These are phyloP conservation scores for Dermatemys mawii DNA, from an alignment of 2,113 vertebrate genomes.

Conservation along the genomic window DNA sequence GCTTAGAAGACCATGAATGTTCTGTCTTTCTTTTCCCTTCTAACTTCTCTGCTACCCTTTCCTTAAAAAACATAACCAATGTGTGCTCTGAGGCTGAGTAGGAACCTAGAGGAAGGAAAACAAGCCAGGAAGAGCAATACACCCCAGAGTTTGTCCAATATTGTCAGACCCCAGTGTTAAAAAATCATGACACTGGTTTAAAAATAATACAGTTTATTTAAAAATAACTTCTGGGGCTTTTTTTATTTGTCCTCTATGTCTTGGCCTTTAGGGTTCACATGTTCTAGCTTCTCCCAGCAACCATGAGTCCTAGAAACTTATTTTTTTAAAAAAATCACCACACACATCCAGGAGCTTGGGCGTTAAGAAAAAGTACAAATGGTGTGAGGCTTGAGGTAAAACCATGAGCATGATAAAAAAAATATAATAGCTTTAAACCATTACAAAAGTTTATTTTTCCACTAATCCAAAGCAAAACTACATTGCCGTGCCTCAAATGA, in stretches of 20 bases:
- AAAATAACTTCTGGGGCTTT: background rate
- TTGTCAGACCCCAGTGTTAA: background rate
- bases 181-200: background rate
- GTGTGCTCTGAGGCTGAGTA: background rate
- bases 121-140: too few species aligned
- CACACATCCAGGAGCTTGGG: background rate
- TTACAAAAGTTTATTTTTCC: background rate
- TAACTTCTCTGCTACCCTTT: background rate
- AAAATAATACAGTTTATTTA: background rate
- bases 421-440: background rate
- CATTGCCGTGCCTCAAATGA: conserved; percentile 11
- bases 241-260: conserved; percentile 11
- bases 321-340: background rate
- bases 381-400: background rate
- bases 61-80: background rate
- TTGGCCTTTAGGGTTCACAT: background rate
- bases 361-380: background rate
- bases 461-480: conserved; percentile 22
- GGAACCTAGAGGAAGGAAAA: background rate
- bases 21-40: background rate
- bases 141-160: background rate
- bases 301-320: background rate
- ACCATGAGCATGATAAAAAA: background rate
- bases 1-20: background rate
- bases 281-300: background rate